Percentiles rank a stretch among this genome's conserved stretches.
Conservation (phyloP, 2,113 vertebrate species). For the Nycticryphes semicollaris region DNA sequence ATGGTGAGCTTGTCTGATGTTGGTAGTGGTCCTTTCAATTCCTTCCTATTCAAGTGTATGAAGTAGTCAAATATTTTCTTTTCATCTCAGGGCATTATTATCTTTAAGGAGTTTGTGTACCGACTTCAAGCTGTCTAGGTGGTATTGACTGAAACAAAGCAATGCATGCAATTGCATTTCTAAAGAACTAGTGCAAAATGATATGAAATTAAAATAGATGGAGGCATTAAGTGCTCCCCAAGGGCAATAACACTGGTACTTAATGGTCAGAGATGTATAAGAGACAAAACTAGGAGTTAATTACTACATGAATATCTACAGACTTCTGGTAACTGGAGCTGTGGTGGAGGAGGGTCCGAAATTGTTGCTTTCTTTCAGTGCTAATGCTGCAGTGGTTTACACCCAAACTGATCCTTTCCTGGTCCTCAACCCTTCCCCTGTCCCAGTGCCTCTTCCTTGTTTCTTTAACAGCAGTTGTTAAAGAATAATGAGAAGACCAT, state of each 20-base stretch:
- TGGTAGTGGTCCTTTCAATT: neutral
- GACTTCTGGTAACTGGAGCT: neutral
- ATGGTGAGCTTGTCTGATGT: neutral
- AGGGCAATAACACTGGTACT: slow-evolving; percentile 18
- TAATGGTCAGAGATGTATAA: slow-evolving; percentile 45
- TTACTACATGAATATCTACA: neutral
- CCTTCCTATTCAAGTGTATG: neutral
- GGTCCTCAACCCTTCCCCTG: neutral
- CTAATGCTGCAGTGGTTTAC: neutral
- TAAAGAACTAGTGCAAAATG: slow-evolving; percentile 51
- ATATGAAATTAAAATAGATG: slow-evolving; percentile 65
- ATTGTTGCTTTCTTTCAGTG: neutral
- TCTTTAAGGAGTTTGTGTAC: slow-evolving; percentile 39
- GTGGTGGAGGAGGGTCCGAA: neutral
- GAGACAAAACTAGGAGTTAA: slow-evolving; percentile 37
- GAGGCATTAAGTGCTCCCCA: slow-evolving; percentile 49
- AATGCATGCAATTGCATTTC: slow-evolving; percentile 56
- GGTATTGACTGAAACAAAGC: slow-evolving; percentile 63
- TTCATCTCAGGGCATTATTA: slow-evolving; percentile 18
- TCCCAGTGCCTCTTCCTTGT: neutral
- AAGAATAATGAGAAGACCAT: neutral
- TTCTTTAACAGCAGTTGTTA: slow-evolving; percentile 6
- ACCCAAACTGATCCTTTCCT: neutral
- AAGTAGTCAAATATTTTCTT: slow-evolving; percentile 39
- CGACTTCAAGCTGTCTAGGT: slow-evolving; percentile 33